These are phyloP conservation scores for Penaeus monodon DNA, from an alignment of 2,888 invertebrate species.

Conservation along the genomic window DNA sequence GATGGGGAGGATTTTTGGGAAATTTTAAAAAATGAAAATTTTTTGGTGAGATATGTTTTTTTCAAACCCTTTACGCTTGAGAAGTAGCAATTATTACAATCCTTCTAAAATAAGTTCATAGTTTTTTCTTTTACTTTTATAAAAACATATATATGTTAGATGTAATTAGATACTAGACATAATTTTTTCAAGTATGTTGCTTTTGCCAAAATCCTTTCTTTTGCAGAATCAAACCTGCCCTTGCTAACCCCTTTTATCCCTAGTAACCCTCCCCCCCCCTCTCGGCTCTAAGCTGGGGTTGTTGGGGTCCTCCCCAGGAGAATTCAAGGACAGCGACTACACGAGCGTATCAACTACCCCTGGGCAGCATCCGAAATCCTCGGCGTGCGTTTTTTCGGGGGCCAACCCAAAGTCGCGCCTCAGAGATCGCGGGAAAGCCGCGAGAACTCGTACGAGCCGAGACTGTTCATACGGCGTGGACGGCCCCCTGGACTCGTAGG, in stretches of 20 bases:
- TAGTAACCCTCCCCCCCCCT: no score
- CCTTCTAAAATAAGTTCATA: no score
- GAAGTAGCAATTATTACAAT: no score
- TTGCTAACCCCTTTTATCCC: no score
- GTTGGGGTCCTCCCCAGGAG: slow-evolving; percentile 77
- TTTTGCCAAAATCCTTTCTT: neutral
- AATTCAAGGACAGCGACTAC: slow-evolving; percentile 97
- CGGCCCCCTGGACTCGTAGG: slow-evolving; percentile 58
- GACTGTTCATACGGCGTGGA: slow-evolving; percentile 68
- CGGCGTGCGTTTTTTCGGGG: slow-evolving; percentile 85
- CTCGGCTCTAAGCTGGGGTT: no score
- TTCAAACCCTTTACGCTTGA: no score
- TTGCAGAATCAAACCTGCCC: no score
- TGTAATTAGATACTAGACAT: no score
- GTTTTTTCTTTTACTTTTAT: no score
- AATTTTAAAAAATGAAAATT: no score
- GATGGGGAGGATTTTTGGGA: neutral
- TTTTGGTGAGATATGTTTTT: no score
- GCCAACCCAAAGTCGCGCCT: slow-evolving; percentile 83
- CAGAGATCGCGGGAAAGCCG: slow-evolving; percentile 83
- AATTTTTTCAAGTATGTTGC: neutral
- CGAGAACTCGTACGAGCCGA: slow-evolving; percentile 86
- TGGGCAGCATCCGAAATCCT: slow-evolving; percentile 86
- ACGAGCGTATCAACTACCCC: slow-evolving; percentile 96
- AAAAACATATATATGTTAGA: slow-evolving; percentile 9